phyloP scores from a whole-genome alignment of 1,140 invertebrate genomes.

The Bombus superbus region DNA sequence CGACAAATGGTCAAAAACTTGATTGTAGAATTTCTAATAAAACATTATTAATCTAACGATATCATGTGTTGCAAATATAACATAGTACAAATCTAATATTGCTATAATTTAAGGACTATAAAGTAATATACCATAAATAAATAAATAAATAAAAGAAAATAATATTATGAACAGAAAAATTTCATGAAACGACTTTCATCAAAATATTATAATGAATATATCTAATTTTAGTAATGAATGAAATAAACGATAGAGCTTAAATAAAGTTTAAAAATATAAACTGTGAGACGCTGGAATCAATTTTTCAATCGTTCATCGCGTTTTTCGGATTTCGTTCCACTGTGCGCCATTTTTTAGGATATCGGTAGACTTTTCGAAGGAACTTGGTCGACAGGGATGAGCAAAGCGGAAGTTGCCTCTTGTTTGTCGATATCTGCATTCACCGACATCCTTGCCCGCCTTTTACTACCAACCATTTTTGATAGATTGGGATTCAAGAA shows the following conservation, averaged over 20 bases:
- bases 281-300: background rate
- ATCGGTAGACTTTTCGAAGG: slow-evolving; percentile 59
- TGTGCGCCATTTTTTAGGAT: slow-evolving; percentile 31
- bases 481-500: slow-evolving; percentile 87
- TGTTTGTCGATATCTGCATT: slow-evolving; percentile 89
- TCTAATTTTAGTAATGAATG: too few species aligned
- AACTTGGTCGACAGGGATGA: slow-evolving; percentile 72
- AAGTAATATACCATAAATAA: too few species aligned
- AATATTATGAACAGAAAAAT: too few species aligned
- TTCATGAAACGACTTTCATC: too few species aligned
- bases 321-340: slow-evolving; percentile 42
- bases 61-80: too few species aligned
- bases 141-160: too few species aligned
- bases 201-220: too few species aligned
- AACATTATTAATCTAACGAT: too few species aligned
- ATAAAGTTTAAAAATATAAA: too few species aligned
- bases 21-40: background rate
- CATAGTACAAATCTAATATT: too few species aligned
- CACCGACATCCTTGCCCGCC: slow-evolving; percentile 87
- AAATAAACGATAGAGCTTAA: too few species aligned
- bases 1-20: slow-evolving; percentile 10
- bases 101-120: too few species aligned
- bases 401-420: slow-evolving; percentile 86
- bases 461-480: slow-evolving; percentile 88
- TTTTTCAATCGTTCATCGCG: slow-evolving; percentile 5